Conservation (phyloP, 2,797 vertebrate genomes). For the Lagorchestes hirsutus region DNA sequence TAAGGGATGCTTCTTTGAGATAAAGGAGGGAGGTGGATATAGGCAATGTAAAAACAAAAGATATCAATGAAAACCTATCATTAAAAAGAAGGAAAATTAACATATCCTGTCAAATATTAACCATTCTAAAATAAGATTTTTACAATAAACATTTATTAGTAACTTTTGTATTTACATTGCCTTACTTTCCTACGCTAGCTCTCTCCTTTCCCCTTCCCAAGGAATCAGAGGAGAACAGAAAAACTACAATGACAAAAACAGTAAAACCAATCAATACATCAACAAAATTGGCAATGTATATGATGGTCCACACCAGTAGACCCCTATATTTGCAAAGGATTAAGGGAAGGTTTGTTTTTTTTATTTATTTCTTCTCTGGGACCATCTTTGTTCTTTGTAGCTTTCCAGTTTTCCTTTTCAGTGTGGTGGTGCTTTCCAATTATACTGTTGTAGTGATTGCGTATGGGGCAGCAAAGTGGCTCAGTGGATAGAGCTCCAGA, state of each 20-base stretch:
- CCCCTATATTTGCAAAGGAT: not conserved
- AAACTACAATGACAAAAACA: not conserved
- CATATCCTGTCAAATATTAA: not conserved
- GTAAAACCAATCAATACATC: not conserved
- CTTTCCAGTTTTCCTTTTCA: not conserved
- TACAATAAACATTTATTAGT: not conserved
- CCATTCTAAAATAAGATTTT: not conserved
- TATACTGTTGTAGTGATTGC: not conserved
- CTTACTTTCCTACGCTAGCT: not conserved
- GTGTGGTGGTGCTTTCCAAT: not conserved
- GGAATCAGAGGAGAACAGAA: not conserved
- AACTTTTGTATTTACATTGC: not conserved
- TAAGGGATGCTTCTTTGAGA: not conserved
- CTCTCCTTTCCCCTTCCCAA: not conserved
- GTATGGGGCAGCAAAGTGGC: not conserved
- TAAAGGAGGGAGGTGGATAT: not conserved
- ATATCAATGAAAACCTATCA: not conserved
- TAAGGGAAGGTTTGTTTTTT: not conserved
- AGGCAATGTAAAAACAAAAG: not conserved
- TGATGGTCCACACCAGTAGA: not conserved
- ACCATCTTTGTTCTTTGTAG: not conserved
- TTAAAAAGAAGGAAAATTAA: not conserved
- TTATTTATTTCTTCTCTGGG: not conserved
- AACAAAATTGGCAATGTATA: not conserved
- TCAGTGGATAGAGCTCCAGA: not conserved